Evolutionary conservation across 2,113 vertebrate species (phyloP).

Genomic region (Apistogramma diplotaenia): DNA sequence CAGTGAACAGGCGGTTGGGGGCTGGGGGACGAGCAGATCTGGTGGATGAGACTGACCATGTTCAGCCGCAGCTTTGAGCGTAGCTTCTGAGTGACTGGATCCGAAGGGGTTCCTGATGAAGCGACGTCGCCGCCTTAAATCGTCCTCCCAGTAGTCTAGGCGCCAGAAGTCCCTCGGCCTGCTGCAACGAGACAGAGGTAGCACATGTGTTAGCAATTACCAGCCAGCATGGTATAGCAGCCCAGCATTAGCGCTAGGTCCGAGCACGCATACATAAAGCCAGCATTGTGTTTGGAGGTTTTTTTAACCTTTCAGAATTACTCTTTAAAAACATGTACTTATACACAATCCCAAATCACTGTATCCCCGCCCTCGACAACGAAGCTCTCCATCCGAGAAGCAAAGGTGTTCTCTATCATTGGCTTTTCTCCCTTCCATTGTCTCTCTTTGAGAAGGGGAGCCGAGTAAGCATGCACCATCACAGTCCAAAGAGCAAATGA

Average conservation of each 20-base stretch:
- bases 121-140: conserved; percentile 97
- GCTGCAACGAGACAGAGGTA: conserved; percentile 91
- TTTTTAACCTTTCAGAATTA: conserved; percentile 22
- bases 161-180: conserved; percentile 99
- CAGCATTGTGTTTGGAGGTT: conserved; percentile 85
- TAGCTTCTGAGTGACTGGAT: conserved; percentile 96
- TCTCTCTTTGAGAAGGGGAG: conserved; percentile 82
- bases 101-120: conserved; percentile 96
- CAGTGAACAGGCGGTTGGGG: neutral
- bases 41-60: conserved; percentile 85
- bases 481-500: conserved; percentile 88
- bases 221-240: conserved; percentile 90
- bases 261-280: conserved; percentile 82
- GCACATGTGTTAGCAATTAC: conserved; percentile 99
- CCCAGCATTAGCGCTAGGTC: conserved; percentile 64
- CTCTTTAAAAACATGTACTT: conserved; percentile 41
- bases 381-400: conserved; percentile 82
- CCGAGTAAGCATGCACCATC: conserved; percentile 87
- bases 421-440: neutral
- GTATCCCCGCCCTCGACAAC: conserved; percentile 81
- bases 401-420: conserved; percentile 69
- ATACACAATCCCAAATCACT: conserved; percentile 10
- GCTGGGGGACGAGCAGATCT: neutral
- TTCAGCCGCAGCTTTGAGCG: conserved; percentile 89
- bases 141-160: conserved; percentile 99